These are phyloP conservation scores for Dendrophyllia cribrosa DNA, from an alignment of 64 coral and sea anemone genomes.

Conservation along the genomic window DNA sequence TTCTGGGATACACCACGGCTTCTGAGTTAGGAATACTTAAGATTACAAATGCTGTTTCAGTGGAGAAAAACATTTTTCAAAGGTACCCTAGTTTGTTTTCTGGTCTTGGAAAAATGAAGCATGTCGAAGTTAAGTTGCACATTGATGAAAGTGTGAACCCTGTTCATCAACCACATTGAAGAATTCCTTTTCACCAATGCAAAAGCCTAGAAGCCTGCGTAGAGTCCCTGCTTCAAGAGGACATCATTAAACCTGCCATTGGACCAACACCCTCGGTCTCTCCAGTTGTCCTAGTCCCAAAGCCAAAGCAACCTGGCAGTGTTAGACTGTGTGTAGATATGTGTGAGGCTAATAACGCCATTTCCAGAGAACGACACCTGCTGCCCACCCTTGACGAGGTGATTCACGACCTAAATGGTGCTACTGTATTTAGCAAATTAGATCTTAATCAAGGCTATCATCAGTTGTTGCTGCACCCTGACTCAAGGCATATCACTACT, in stretches of 20 bases:
- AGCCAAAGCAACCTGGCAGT: constrained; percentile 30
- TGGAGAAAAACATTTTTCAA: not conserved
- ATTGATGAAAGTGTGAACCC: constrained; percentile 54
- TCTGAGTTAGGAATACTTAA: constrained; percentile 23
- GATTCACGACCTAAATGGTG: constrained; percentile 56
- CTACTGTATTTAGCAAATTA: constrained; percentile 49
- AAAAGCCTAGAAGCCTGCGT: constrained; percentile 46
- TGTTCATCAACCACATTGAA: constrained; percentile 41
- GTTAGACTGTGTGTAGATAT: constrained; percentile 60
- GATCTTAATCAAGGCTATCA: constrained; percentile 61
- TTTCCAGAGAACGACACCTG: constrained; percentile 32
- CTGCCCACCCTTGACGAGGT: constrained; percentile 58
- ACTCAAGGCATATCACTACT: constrained; percentile 44
- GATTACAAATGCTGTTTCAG: constrained; percentile 36
- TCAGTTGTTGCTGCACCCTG: constrained; percentile 33
- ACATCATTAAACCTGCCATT: constrained; percentile 54
- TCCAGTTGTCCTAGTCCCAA: constrained; percentile 14
- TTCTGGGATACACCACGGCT: constrained; percentile 47
- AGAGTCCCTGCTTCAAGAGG: constrained; percentile 33
- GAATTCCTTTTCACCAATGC: constrained; percentile 29
- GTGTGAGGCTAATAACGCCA: constrained; percentile 58
- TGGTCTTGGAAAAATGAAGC: constrained; percentile 68
- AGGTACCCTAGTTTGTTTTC: constrained; percentile 42
- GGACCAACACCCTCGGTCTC: constrained; percentile 41
- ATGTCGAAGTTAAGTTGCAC: constrained; percentile 64